Percentiles rank a stretch among this genome's conserved stretches.
Evolutionary conservation across 2,888 invertebrate genomes (phyloP).

Genomic region (Tipula confusa): DNA sequence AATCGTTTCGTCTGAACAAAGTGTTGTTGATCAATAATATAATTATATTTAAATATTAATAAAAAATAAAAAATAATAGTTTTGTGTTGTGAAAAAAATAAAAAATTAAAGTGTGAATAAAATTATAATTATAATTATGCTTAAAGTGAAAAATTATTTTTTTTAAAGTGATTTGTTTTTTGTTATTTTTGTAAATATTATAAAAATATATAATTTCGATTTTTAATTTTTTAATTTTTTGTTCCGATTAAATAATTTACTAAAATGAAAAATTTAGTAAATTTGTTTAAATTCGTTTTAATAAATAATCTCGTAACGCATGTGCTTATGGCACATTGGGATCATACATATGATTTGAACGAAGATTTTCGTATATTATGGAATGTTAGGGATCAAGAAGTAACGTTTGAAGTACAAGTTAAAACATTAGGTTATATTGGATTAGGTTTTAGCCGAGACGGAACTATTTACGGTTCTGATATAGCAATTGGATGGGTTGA

Average conservation of each 20-base stretch:
- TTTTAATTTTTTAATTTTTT: not conserved
- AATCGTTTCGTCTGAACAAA: not conserved
- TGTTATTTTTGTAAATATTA: not conserved
- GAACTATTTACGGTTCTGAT: conserved; percentile 77
- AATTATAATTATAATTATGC: not conserved
- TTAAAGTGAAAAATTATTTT: not conserved
- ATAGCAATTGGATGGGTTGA: conserved; percentile 88
- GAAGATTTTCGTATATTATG: conserved; percentile 62
- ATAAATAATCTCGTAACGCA: not conserved
- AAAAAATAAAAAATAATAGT: too few species aligned
- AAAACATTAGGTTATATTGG: conserved; percentile 81
- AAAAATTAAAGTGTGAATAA: not conserved
- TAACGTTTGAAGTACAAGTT: conserved; percentile 79
- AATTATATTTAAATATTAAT: too few species aligned
- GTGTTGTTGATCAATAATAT: not conserved
- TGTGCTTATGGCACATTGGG: conserved; percentile 49
- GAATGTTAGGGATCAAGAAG: conserved; percentile 69
- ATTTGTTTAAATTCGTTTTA: not conserved
- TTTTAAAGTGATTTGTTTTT: not conserved
- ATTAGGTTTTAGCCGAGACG: conserved; percentile 78
- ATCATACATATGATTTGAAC: conserved; percentile 56
- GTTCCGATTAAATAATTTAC: not conserved
- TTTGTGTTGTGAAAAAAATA: not conserved
- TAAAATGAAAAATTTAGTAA: not conserved
- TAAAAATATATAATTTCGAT: too few species aligned